Evolutionary conservation across 2,888 invertebrate genomes (phyloP).

Genomic region (Junonia oenone): DNA sequence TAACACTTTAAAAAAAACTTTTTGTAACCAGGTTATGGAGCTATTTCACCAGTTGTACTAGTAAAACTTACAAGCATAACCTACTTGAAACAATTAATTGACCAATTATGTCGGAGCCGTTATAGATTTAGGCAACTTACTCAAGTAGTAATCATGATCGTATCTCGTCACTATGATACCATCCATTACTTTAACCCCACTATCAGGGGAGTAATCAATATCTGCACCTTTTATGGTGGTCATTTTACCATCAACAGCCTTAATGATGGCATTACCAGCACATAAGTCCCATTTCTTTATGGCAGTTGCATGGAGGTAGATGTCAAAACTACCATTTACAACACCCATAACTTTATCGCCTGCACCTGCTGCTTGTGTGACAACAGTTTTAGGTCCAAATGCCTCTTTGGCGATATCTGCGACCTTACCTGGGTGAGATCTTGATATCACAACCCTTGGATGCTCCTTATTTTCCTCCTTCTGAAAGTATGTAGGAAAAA

Average conservation of each 20-base stretch:
- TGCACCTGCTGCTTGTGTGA: slow-evolving; percentile 91
- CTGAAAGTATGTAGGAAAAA: too few relatives aligned
- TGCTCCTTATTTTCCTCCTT: slow-evolving; percentile 57
- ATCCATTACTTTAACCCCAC: slow-evolving; percentile 77
- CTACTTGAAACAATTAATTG: too few relatives aligned
- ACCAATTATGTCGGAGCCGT: slow-evolving; percentile 14
- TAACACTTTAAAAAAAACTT: too few relatives aligned
- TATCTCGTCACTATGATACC: slow-evolving; percentile 87
- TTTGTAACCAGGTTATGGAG: too few relatives aligned
- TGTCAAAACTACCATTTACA: slow-evolving; percentile 89
- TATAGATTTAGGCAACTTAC: slow-evolving; percentile 61
- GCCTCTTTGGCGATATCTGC: slow-evolving; percentile 82
- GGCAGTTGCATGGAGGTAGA: slow-evolving; percentile 93
- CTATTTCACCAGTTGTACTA: too few relatives aligned
- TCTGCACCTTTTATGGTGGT: slow-evolving; percentile 83
- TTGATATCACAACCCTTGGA: slow-evolving; percentile 87
- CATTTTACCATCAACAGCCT: slow-evolving; percentile 88
- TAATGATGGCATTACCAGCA: slow-evolving; percentile 85
- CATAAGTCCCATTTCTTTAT: slow-evolving; percentile 99
- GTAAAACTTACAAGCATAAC: too few relatives aligned
- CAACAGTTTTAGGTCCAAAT: slow-evolving; percentile 83
- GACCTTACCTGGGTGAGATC: slow-evolving; percentile 93
- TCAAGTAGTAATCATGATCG: slow-evolving; percentile 83
- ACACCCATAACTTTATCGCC: slow-evolving; percentile 84
- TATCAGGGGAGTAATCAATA: slow-evolving; percentile 83